A percentile compares a stretch with the other conserved stretches of the same genome.
Evolutionary conservation across 2,888 invertebrate genomes (phyloP).

Genomic region (Oligia fasciuncula): DNA sequence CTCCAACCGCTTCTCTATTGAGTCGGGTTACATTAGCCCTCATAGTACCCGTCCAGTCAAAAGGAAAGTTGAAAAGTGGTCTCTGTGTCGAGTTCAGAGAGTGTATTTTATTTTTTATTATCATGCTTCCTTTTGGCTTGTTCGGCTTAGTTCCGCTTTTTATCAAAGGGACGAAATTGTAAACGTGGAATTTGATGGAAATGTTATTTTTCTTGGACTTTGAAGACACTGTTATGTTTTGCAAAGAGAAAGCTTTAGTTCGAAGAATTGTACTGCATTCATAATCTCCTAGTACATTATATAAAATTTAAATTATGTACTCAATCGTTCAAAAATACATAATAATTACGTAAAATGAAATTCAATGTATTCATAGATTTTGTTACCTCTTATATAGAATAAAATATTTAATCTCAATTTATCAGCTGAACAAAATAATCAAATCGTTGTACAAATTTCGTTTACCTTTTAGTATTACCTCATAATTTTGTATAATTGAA

Average conservation of each 20-base stretch:
- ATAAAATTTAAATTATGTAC: slow-evolving; percentile 7
- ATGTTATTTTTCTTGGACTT: slow-evolving; percentile 7
- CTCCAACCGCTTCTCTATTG: slow-evolving; percentile 71
- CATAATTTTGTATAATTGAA: slow-evolving; percentile 70
- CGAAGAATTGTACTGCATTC: slow-evolving; percentile 15
- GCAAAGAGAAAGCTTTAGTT: slow-evolving; percentile 23
- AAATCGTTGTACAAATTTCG: slow-evolving; percentile 79
- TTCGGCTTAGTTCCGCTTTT: slow-evolving; percentile 57
- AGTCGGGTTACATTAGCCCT: slow-evolving; percentile 73
- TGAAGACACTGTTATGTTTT: slow-evolving; percentile 3
- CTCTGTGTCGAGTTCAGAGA: slow-evolving; percentile 53
- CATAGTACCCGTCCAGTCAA: slow-evolving; percentile 80
- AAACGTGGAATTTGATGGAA: slow-evolving; percentile 21
- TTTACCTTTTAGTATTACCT: slow-evolving; percentile 77
- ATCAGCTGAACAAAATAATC: slow-evolving; percentile 68
- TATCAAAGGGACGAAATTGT: slow-evolving; percentile 42
- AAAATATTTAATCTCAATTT: slow-evolving; percentile 58
- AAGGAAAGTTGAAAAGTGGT: slow-evolving; percentile 66
- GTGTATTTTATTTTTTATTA: slow-evolving; percentile 52
- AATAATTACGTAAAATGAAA: slow-evolving; percentile 31
- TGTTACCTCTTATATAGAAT: slow-evolving; percentile 62
- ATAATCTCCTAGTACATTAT: slow-evolving; percentile 31
- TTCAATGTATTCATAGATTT: slow-evolving; percentile 37
- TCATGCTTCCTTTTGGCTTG: slow-evolving; percentile 71
- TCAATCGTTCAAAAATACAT: slow-evolving; percentile 29